Evolutionary conservation across 2,888 invertebrate genomes (phyloP), one percentile per base, ranked within the genome.

Genomic region (Drosophila vallismaia): DNA sequence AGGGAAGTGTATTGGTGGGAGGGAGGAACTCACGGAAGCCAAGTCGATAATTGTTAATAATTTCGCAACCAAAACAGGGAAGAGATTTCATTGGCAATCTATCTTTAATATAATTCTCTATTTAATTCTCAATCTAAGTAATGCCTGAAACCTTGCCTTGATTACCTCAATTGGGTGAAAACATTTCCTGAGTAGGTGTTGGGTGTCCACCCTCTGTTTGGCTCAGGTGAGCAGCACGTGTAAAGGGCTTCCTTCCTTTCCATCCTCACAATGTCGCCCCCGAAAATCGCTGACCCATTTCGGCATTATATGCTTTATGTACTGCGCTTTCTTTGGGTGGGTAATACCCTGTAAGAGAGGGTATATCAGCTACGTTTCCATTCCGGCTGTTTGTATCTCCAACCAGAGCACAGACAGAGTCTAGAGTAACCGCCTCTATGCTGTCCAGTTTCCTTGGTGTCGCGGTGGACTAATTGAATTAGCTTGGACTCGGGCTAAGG

Each of bases 241-340:
- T 54, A 45, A 62, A 54, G 54, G 70, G 70, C 70, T 74, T 53
- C 58, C 59, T 60, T 54, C 66, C 58, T 52, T 67, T 48, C 19
- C 2, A 2, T 19, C 2, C 1, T 19, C 69, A 63, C 67, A 86
- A 71, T 75, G 86, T 75, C 67, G 74, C 60, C 76, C 70, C 79
- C 80, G 54, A 81, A 81, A 77, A 77, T 75, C 75, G 81, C 81
- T 81, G 87, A 81, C 85, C 85, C 84, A 81, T 75, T 86, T 59
- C 49, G 63, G 45, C 67, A 46, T 36, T 73, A 58, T 48, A 60
- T 76, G 73, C 67, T 66, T 46, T 31, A 44, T 44, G 24, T 9
- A 19, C 19, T 19, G 19, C 19, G 19, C 19, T 19, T 19, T 19
- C 19, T 19, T 19, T 19, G 19, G 19, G 19, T 19, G 19, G 19